phyloP scores from a whole-genome alignment of 2,797 vertebrate genomes.

The Poeciliopsis presidionis region DNA sequence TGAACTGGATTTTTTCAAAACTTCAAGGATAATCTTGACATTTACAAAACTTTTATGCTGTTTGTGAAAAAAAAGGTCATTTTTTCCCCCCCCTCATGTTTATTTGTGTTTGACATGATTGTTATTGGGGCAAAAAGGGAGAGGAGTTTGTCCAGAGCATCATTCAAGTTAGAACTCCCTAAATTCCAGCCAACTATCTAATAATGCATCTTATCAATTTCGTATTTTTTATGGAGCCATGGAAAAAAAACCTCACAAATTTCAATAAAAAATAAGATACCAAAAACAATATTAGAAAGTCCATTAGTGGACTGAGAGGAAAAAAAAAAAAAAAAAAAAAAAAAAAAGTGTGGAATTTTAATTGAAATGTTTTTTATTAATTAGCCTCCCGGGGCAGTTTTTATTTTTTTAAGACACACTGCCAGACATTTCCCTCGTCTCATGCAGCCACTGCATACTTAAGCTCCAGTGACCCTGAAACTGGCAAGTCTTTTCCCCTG shows the following conservation, averaged over 20 bases:
- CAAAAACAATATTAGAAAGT: slow-evolving; percentile 47
- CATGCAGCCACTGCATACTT: slow-evolving; percentile 30
- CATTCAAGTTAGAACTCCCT: slow-evolving; percentile 9
- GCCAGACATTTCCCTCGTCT: slow-evolving; percentile 67
- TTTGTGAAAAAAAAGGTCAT: not conserved
- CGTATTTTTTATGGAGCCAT: slow-evolving; percentile 32
- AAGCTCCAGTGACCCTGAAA: slow-evolving; percentile 57
- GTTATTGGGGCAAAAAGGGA: not conserved
- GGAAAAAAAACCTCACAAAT: slow-evolving; percentile 59
- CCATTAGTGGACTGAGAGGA: slow-evolving; percentile 47
- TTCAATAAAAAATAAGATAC: slow-evolving; percentile 73
- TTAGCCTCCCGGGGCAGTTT: slow-evolving; percentile 63
- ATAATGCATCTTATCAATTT: slow-evolving; percentile 70
- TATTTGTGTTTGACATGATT: not conserved
- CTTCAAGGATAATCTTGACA: not conserved
- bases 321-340: slow-evolving; percentile 26
- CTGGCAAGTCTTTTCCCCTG: slow-evolving; percentile 35
- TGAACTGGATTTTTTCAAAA: not conserved
- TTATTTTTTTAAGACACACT: slow-evolving; percentile 28
- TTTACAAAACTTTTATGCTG: not conserved
- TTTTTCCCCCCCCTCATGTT: slow-evolving; percentile 1
- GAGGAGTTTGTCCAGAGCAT: not conserved
- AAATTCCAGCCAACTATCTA: slow-evolving; percentile 36
- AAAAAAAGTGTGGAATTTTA: slow-evolving; percentile 28
- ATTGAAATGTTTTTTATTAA: slow-evolving; percentile 65